Evolutionary conservation across 2,888 invertebrate genomes (phyloP), one percentile per base, ranked within the genome.

Genomic region (Xestia ashworthii): DNA sequence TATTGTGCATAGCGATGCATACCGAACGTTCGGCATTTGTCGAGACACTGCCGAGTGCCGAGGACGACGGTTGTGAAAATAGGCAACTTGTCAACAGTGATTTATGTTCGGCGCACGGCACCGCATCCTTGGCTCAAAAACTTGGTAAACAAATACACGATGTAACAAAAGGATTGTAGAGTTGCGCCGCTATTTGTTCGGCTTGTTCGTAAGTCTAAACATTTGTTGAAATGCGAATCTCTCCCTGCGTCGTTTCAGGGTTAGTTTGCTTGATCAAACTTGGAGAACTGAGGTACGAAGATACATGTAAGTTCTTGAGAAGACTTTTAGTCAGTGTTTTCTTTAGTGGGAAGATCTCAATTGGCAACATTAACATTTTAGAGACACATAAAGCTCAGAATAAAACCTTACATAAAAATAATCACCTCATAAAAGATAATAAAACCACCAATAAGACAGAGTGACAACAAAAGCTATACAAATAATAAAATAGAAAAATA

Each of bases 41-140:
- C 80, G 82, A 88, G 86, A 74, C 82, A 87, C 80, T 86, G 80
- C 74, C 80, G 83, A 81, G 81, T 85, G 80, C 86, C 87, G 89
- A 88, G 88, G 88, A 90, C 90, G 87, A 89, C 89, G 88, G 86
- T 91, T 93, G 91, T 90, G 92, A 90, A 94, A 92, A 91, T 89
- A 89, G 89, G 88, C 87, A 90, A 89, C 86, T 89, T 90, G 90
- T 91, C 91, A 89, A 90, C 89, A 89, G 83, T 89, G 90, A 92
- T 90, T 91, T 91, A 90, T 89, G 88, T 86, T 83, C 86, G 80
- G 80, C 88, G 84, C 88, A 89, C 88, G 86, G 84, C 85, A 87
- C 85, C 83, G 87, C 87, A 91, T 91, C 91, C 90, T 91, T 91
- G 91, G 89, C 89, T 90, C 87, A 89, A 89, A 88, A 90, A 89